Conservation (phyloP, 2,888 invertebrate genomes). For the Gandaritis pyraliata region DNA sequence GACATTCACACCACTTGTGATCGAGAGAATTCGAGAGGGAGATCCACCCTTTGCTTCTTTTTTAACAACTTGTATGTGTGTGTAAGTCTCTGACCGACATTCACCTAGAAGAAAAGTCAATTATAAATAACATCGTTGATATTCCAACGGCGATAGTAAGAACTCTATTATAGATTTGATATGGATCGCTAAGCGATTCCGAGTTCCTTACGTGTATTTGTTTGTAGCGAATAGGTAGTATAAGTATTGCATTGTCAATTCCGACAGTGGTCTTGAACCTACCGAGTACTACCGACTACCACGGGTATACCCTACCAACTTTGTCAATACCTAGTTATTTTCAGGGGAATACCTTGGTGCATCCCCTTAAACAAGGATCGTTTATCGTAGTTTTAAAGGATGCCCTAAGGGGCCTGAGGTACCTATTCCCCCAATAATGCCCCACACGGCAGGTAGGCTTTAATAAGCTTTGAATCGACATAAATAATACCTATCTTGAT, state of each 20-base stretch:
- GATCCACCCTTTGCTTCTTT: neutral
- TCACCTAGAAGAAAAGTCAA: slow-evolving; percentile 33
- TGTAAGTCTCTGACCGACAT: slow-evolving; percentile 30
- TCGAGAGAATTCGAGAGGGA: neutral
- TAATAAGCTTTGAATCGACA: too few relatives aligned
- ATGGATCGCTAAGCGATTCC: slow-evolving; percentile 20
- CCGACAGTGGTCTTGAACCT: too few relatives aligned
- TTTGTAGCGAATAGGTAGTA: slow-evolving; percentile 16
- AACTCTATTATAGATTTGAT: slow-evolving; percentile 28
- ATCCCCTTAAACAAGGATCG: too few relatives aligned
- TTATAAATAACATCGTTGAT: slow-evolving; percentile 21
- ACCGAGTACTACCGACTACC: too few relatives aligned
- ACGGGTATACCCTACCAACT: too few relatives aligned
- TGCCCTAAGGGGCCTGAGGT: too few relatives aligned
- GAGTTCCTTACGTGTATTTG: slow-evolving; percentile 4
- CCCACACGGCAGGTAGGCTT: too few relatives aligned
- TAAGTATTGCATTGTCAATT: slow-evolving; percentile 7
- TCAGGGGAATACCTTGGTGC: too few relatives aligned
- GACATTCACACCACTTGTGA: too few relatives aligned
- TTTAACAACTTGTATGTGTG: neutral
- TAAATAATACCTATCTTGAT: neutral
- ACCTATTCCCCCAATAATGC: too few relatives aligned
- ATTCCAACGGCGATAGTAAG: slow-evolving; percentile 28
- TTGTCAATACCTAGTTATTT: too few relatives aligned
- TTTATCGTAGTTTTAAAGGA: too few relatives aligned